Percentiles rank a stretch among this genome's conserved stretches.
Conservation (phyloP, 1,140 invertebrate species). For the Tachypleus tridentatus region DNA sequence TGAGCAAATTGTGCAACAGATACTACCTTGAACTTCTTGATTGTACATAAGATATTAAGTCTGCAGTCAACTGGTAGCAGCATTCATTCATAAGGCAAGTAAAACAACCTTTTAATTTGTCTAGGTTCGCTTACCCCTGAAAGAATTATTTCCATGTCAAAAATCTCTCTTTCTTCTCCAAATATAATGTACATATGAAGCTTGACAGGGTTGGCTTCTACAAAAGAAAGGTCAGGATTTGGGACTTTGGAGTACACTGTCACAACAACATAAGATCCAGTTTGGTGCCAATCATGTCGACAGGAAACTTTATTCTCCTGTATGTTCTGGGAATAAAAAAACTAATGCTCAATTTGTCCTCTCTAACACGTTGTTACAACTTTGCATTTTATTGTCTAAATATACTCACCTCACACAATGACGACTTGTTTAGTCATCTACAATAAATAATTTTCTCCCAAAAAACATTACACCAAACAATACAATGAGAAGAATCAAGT, state of each 20-base stretch:
- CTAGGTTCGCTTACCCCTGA: conserved; percentile 53
- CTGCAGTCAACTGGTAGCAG: no score
- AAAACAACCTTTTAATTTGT: not conserved
- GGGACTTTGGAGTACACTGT: conserved; percentile 85
- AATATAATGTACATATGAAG: conserved; percentile 65
- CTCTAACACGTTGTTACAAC: no score
- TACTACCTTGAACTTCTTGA: no score
- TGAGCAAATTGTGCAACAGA: no score
- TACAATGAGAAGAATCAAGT: no score
- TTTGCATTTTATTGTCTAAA: no score
- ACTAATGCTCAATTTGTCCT: no score
- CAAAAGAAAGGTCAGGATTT: conserved; percentile 53
- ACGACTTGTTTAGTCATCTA: no score
- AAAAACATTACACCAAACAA: no score
- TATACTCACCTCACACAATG: no score
- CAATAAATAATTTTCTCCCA: no score
- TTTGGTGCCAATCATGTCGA: conserved; percentile 89
- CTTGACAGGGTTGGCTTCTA: conserved; percentile 75
- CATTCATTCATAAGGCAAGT: not conserved
- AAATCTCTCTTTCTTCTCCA: conserved; percentile 59
- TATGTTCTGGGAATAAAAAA: not conserved
- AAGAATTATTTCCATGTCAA: conserved; percentile 68
- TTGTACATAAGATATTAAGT: no score
- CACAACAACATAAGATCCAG: conserved; percentile 61
- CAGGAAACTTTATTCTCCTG: conserved; percentile 51